A percentile compares a stretch with the other conserved stretches of the same genome.
Conservation (phyloP, 2,113 vertebrate genomes). For the Raja brachyura region DNA sequence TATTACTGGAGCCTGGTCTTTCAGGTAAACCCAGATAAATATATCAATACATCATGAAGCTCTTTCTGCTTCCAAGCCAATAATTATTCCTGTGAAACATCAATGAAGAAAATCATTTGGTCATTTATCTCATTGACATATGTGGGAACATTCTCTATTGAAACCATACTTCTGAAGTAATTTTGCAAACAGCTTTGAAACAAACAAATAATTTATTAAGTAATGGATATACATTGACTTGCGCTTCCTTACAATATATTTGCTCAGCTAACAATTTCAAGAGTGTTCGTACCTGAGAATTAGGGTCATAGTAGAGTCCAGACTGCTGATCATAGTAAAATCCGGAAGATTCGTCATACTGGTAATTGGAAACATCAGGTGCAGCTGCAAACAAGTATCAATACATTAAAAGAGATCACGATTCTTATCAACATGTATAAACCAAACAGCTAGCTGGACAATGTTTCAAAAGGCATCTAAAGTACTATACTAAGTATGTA, state of each 20-base stretch:
- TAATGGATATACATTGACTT: not conserved
- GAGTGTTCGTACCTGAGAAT: conserved; percentile 71
- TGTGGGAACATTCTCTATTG: not conserved
- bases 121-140: not conserved
- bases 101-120: not conserved
- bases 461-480: not conserved
- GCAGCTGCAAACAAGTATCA: conserved; percentile 54
- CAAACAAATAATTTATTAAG: not conserved
- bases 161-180: not conserved
- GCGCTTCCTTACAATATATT: not conserved
- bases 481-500: not conserved
- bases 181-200: not conserved
- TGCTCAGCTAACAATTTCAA: not conserved
- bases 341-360: conserved; percentile 93
- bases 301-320: conserved; percentile 92
- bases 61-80: not conserved
- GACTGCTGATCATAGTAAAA: conserved; percentile 93
- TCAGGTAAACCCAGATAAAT: not conserved
- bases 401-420: not conserved
- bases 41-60: not conserved
- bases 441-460: not conserved
- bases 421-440: not conserved
- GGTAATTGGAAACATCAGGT: conserved; percentile 89
- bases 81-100: not conserved
- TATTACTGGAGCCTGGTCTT: not conserved